Evolutionary conservation across 2,888 invertebrate genomes (phyloP).

Genomic region (Smittia sp.): DNA sequence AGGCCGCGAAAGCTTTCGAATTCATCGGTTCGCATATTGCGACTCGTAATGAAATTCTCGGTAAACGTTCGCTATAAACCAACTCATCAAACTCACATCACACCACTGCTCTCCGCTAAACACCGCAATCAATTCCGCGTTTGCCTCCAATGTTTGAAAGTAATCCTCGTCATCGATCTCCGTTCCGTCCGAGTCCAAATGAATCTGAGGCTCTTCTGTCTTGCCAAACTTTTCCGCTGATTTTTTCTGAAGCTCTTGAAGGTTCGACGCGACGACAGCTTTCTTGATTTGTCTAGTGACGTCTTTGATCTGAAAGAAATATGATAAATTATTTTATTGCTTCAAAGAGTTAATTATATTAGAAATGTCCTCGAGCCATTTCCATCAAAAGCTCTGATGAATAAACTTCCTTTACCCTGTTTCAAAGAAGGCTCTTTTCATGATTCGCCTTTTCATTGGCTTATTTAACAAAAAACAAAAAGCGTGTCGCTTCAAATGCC

Average conservation of each 20-base stretch:
- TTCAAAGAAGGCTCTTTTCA: not conserved
- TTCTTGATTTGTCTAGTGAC: slow-evolving; percentile 75
- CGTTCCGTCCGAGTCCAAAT: slow-evolving; percentile 88
- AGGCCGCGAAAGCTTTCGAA: not conserved
- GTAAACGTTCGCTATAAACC: not conserved
- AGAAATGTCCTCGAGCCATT: not conserved
- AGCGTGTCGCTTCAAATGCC: not conserved
- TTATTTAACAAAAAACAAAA: not conserved
- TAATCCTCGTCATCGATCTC: slow-evolving; percentile 96
- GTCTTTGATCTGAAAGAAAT: slow-evolving; percentile 58
- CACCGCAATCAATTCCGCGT: slow-evolving; percentile 81
- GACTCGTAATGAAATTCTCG: too few relatives aligned
- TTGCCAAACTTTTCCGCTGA: slow-evolving; percentile 71
- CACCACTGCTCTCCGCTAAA: slow-evolving; percentile 74
- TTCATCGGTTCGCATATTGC: not conserved
- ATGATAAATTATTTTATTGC: too few relatives aligned
- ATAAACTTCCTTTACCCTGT: not conserved
- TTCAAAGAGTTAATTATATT: too few relatives aligned
- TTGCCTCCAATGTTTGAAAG: slow-evolving; percentile 84
- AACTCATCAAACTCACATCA: slow-evolving; percentile 49
- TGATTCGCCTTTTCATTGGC: not conserved
- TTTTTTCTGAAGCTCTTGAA: slow-evolving; percentile 74
- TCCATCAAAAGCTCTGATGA: not conserved
- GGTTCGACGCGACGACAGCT: slow-evolving; percentile 76
- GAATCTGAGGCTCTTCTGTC: slow-evolving; percentile 68